phyloP scores from a whole-genome alignment of 2,888 invertebrate species.

The Cosmopolites sordidus region DNA sequence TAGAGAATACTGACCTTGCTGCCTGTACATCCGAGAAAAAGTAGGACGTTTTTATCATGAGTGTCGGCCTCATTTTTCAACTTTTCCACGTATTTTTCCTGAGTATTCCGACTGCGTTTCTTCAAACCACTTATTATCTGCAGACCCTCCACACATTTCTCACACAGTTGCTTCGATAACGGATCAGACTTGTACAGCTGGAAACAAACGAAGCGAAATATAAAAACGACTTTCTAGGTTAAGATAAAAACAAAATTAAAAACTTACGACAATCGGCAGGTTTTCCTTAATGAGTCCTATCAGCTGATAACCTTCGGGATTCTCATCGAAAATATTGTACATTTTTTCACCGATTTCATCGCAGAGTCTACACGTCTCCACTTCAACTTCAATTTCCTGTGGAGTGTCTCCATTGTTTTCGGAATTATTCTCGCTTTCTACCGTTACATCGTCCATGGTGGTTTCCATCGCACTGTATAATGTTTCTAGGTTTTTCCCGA shows the following conservation, averaged over 20 bases:
- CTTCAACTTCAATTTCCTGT: constrained; percentile 30
- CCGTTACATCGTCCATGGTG: constrained; percentile 3
- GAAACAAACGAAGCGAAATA: constrained; percentile 22
- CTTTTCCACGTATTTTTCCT: constrained; percentile 37
- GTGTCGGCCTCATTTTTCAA: constrained; percentile 25
- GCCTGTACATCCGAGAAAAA: constrained; percentile 33
- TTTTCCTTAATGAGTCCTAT: constrained; percentile 46
- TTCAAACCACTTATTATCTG: constrained; percentile 39
- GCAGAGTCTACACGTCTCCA: constrained; percentile 44
- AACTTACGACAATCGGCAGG: constrained; percentile 45
- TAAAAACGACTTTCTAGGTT: constrained; percentile 9
- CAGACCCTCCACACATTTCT: constrained; percentile 41
- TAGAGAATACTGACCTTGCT: constrained; percentile 28
- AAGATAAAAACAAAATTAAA: constrained; percentile 9
- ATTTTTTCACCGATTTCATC: constrained; percentile 40
- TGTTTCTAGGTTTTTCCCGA: too few relatives aligned
- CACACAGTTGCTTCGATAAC: constrained; percentile 45
- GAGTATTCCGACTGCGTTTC: constrained; percentile 38
- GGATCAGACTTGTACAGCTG: constrained; percentile 48
- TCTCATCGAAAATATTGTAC: constrained; percentile 46
- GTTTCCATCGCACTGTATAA: background rate
- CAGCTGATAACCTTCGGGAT: constrained; percentile 43
- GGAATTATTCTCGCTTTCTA: constrained; percentile 5
- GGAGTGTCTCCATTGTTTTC: constrained; percentile 7
- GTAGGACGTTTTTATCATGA: constrained; percentile 27